Conservation (phyloP, 2,113 vertebrate genomes). For the Barnardius zonarius region DNA sequence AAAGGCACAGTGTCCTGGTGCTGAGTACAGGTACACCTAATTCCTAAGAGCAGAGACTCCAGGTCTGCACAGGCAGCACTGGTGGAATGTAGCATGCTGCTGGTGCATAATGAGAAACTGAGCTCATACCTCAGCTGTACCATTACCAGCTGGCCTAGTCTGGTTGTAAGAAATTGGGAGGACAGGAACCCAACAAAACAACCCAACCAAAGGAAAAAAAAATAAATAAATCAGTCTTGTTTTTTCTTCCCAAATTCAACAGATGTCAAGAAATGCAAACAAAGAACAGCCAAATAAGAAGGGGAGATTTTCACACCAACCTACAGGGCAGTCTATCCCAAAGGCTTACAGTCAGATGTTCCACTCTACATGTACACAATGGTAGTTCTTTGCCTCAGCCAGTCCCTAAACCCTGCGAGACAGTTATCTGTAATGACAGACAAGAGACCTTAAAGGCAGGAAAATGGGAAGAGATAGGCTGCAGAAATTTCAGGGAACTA, state of each 20-base stretch:
- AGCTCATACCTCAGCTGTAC: background rate
- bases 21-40: background rate
- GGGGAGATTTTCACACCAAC: background rate
- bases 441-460: background rate
- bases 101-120: accelerated
- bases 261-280: background rate
- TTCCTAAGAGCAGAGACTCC: background rate
- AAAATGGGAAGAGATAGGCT: background rate
- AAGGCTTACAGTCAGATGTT: background rate
- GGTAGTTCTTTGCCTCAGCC: background rate
- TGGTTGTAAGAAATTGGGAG: background rate
- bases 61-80: background rate
- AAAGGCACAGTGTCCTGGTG: background rate
- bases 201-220: background rate
- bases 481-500: background rate
- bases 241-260: background rate
- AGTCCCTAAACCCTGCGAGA: background rate
- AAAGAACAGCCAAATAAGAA: background rate
- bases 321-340: background rate
- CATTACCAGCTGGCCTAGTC: background rate
- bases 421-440: background rate
- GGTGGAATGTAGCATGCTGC: accelerated
- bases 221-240: background rate
- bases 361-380: accelerated
- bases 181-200: background rate